A percentile compares a stretch with the other conserved stretches of the same genome.
phyloP scores from a whole-genome alignment of 2,888 invertebrate genomes.

The Catocala sponsa region DNA sequence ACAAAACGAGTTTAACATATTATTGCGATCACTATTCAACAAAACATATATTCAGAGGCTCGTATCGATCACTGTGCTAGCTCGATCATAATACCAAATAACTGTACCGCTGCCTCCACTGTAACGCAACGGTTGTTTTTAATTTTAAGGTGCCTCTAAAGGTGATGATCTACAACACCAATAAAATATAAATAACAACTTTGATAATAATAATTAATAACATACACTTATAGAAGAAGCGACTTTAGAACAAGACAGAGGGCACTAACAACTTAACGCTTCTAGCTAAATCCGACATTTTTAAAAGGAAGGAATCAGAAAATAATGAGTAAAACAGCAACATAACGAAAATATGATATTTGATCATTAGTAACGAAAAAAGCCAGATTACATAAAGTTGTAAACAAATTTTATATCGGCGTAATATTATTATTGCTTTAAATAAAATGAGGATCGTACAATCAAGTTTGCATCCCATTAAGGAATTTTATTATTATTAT shows the following conservation, averaged over 20 bases:
- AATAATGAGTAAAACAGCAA: too few species aligned
- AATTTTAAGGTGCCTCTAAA: conserved; percentile 50
- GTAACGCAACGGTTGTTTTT: conserved; percentile 63
- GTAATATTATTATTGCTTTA: conserved; percentile 17
- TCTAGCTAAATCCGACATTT: conserved; percentile 28
- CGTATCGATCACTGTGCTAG: conserved; percentile 39
- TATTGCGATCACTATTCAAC: conserved; percentile 34
- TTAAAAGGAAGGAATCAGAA: conserved; percentile 18
- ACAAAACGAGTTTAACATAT: conserved; percentile 40
- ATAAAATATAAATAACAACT: not conserved
- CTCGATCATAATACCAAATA: conserved; percentile 74
- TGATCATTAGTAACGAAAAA: conserved; percentile 18
- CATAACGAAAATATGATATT: not conserved
- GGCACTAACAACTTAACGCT: conserved; percentile 13
- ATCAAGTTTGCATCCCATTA: conserved; percentile 26
- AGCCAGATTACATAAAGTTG: conserved; percentile 16
- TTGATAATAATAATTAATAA: conserved; percentile 14
- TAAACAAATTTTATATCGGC: conserved; percentile 10
- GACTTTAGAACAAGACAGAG: not conserved
- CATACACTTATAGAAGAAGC: conserved; percentile 15
- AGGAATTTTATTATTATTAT: conserved; percentile 33
- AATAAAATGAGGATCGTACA: conserved; percentile 22
- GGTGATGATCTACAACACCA: conserved; percentile 21
- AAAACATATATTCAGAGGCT: conserved; percentile 55
- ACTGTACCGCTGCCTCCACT: conserved; percentile 58